Evolutionary conservation across 2,797 vertebrate species (phyloP), one percentile per base, ranked within the genome.

Genomic region (Arnoldichthys spilopterus): DNA sequence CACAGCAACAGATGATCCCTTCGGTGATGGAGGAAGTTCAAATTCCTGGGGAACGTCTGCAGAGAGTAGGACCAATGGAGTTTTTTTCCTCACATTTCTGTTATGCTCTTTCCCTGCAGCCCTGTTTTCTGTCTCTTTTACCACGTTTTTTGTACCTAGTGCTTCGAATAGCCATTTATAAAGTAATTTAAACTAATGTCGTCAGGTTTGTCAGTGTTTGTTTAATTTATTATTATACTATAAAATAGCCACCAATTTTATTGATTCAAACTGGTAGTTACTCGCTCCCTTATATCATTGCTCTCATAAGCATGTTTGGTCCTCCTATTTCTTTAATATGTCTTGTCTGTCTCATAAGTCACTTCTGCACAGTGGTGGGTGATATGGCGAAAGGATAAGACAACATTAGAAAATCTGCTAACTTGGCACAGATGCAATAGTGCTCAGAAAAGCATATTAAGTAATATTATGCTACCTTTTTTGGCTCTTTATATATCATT

Each of bases 21-120:
- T 97, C 92, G 94, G 95, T 67, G 93, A 92, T 20, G 89, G 87
- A 63, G 88, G 82, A 16, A 62, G 91, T 64, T 88, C 93, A 75
- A 95, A 96, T 71, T 92, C 95, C 0, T 98, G 97, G 97, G 90
- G 89, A 13, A 76, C 85, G 15, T 81, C 88, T 2, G 86, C 85
- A 73, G 83, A 75, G 34, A 75, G 83, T 7, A 62, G 82, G 22
- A 87, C 79, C 77, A 53, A n/a, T 53, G 85, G 86, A 89, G 87
- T 92, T 70, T 77, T 18, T 30, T 34, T 43, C 2, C 26, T 75
- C 2, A 5, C 28, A n/a, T 64, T 1, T 67, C 1, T 1, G 4
- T 30, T 15, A 0, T 12, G 24, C 22, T 28, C 20, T 59, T 53
- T 30, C 51, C 56, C 53, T 24, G 6, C 18, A 20, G 49, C n/a